Conservation (phyloP, 2,113 vertebrate genomes). For the Ceyx margarethae region DNA sequence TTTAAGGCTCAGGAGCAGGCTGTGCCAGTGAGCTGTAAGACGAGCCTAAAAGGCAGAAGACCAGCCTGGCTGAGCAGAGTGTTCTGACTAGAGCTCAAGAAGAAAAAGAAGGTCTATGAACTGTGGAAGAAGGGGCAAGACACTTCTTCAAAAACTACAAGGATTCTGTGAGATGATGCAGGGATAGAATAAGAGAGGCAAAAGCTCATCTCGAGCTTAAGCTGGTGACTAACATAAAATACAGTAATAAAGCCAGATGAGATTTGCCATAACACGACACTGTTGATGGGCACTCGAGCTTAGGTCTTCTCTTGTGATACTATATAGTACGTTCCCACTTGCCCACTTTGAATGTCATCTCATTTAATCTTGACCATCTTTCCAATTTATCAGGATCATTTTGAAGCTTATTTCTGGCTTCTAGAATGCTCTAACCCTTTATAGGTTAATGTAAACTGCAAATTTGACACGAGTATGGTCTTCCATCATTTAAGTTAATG, state of each 20-base stretch:
- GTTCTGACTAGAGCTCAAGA: too few relatives aligned
- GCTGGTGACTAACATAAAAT: too few relatives aligned
- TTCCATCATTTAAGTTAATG: slow-evolving; percentile 31
- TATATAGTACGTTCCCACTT: background rate
- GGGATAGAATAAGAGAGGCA: too few relatives aligned
- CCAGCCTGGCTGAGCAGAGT: too few relatives aligned
- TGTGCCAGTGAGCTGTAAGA: too few relatives aligned
- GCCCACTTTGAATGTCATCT: background rate
- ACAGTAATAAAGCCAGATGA: background rate
- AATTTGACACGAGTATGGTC: background rate
- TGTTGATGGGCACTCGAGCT: background rate
- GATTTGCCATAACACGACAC: background rate
- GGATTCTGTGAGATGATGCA: too few relatives aligned
- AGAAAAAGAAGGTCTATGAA: too few relatives aligned
- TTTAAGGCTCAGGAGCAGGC: too few relatives aligned
- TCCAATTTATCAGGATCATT: background rate
- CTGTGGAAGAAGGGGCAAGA: too few relatives aligned
- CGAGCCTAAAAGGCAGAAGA: too few relatives aligned
- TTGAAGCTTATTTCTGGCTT: background rate
- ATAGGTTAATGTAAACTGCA: background rate
- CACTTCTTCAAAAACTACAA: too few relatives aligned
- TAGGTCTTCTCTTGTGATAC: background rate
- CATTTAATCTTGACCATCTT: background rate
- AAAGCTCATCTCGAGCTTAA: too few relatives aligned
- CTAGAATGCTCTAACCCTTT: background rate